Evolutionary conservation across 1,140 invertebrate species (phyloP), one percentile per base, ranked within the genome.

Genomic region (Aethina tumida): DNA sequence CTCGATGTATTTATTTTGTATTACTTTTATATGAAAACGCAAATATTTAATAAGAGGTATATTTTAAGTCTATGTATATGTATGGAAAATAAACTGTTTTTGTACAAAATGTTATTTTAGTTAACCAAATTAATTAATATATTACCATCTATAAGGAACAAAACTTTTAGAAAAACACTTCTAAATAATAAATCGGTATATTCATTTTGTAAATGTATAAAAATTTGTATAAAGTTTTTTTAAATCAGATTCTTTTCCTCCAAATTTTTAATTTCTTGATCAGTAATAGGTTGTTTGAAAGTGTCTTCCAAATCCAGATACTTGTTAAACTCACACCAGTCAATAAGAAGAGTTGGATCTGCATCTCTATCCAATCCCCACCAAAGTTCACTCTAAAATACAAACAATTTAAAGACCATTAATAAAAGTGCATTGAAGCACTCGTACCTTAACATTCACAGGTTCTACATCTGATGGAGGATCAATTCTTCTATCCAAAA

Each of bases 401-500:
- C 8, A 34, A 35, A 18, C 9, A 20, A 21, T 13, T 35, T 24
- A 9, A 24, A 30, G n/a, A 8, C 28, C 12, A 30, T 6, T 10
- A 12, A 12, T 8, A 8, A 7, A 12, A 14, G 28, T 30, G 6
- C n/a, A 30, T 30, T 30, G 6, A 12, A 12, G 13, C 6, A 22
- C 31, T 40, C 25, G 34, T 58, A 71, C 69, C 56, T 68, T 69
- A 9, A 68, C 39, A 43, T 75, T 72, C 5, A 69, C 61, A 2
- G 76, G 68, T 20, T 35, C 22, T 5, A 60, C 47, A 28, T 69
- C 72, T 21, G 64, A 45, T 13, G 69, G 55, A 0, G 75, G 69
- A 42, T 71, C 65, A 17, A 70, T 62, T 48, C 68, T 67, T 7
- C 71, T 63, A 49, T 80, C 68, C 18, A 80, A 50, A 46, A 79